Base-by-base conservation (phyloP, 2,888 invertebrate genomes). In the Dastarcus helophoroides region DNA sequence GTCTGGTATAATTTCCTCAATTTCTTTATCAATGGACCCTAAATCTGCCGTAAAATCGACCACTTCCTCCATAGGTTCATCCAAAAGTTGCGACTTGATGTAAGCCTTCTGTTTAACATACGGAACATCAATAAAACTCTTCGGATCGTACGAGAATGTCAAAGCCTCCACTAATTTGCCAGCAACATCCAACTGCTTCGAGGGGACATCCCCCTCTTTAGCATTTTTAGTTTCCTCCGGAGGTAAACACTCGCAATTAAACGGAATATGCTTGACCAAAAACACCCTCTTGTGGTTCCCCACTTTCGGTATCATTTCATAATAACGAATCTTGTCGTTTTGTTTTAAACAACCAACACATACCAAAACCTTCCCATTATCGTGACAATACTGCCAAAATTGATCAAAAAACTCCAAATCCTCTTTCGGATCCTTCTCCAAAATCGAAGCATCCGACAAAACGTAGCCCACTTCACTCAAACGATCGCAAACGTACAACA, bases 341-440 rank as follows among this genome's bases (percentile, higher is more conserved):
- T 7, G 11, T 14, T n/a, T 15, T 8, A 14, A 26, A 7, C 4
- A 3, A 26, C 15, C 15, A 15, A 26, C 29, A 31, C 54, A 55
- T 27, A 55, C 37, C n/a, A 54, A 33, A n/a, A 51, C 50, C 32
- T 44, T 47, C 22, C 50, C 40, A 8, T 44, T 46, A 27, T 49
- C 44, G 3, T 46, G 42, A 33, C 54, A 54, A 32, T 47, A 46
- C 23, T 48, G 46, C 55, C 55, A 55, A 33, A 54, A 51, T 21
- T 46, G 41, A 13, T 45, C 36, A 29, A 53, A 54, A 36, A 36
- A 47, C 2, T 38, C 34, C 10, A 43, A 31, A 6, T 48, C 43
- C 16, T 47, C 45, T 13, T 42, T 40, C 9, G 38, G 39, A 31
- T 51, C 41, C 8, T 30, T 12, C 16, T 46, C 38, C 4, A 54